Evolutionary conservation across 30 jellyfish, hydroid and myxozoan genomes (phyloP).

Genomic region (Rhopilema esculentum): DNA sequence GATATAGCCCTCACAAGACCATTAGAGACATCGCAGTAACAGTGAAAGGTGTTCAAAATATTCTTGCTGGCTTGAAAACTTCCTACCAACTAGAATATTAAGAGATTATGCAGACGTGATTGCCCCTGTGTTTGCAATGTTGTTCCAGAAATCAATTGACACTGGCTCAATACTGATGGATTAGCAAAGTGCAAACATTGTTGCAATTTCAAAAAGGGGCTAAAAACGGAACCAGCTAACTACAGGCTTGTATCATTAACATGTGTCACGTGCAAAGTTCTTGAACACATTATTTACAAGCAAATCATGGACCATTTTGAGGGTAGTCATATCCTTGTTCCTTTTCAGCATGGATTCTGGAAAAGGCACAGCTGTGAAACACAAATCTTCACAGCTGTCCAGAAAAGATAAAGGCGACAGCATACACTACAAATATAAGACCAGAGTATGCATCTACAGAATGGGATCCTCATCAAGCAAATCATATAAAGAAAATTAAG

Average conservation of each 20-base stretch:
- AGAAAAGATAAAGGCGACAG: constrained; percentile 26
- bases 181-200: constrained; percentile 25
- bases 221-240: constrained; percentile 23
- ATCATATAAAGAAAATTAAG: constrained; percentile 27
- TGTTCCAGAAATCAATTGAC: constrained; percentile 35
- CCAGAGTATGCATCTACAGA: constrained; percentile 50
- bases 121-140: constrained; percentile 15
- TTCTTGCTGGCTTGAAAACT: constrained; percentile 33
- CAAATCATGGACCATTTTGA: constrained; percentile 38
- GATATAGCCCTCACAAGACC: constrained; percentile 35
- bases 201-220: constrained; percentile 44
- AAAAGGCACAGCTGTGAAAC: constrained; percentile 41
- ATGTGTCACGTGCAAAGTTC: constrained; percentile 23
- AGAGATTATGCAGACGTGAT: constrained; percentile 30
- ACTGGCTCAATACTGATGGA: constrained; percentile 33
- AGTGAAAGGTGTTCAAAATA: constrained; percentile 39
- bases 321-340: constrained; percentile 29
- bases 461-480: constrained; percentile 28
- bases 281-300: constrained; percentile 31
- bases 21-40: constrained; percentile 35
- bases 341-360: constrained; percentile 41
- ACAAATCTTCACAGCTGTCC: constrained; percentile 40
- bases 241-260: constrained; percentile 26
- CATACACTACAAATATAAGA: constrained; percentile 23
- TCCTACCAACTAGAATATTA: constrained; percentile 30